phyloP scores from a whole-genome alignment of 1,140 invertebrate species.

The Ceratoteleas bidentatus region DNA sequence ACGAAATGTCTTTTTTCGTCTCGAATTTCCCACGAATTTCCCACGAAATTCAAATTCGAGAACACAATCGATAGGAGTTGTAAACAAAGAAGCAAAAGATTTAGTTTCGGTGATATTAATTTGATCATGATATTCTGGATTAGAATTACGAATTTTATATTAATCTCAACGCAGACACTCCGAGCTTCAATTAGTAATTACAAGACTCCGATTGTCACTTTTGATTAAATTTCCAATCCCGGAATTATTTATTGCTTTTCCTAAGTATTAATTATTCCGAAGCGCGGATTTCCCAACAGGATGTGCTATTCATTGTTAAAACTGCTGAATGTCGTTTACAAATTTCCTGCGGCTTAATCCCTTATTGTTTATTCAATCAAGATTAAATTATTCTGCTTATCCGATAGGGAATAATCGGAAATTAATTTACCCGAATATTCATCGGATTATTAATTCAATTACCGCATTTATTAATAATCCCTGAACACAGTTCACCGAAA shows the following conservation, averaged over 20 bases:
- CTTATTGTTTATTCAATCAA: background rate
- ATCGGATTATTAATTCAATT: too few relatives aligned
- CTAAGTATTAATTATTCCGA: conserved; percentile 32
- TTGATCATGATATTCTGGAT: too few relatives aligned
- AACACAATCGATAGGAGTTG: too few relatives aligned
- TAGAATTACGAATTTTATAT: background rate
- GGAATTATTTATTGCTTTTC: conserved; percentile 34
- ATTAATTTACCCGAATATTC: too few relatives aligned
- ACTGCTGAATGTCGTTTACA: conserved; percentile 12
- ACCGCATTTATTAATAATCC: too few relatives aligned
- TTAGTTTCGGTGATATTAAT: too few relatives aligned
- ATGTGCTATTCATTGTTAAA: conserved; percentile 26
- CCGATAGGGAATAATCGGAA: too few relatives aligned
- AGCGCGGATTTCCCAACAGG: conserved; percentile 16
- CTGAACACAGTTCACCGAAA: too few relatives aligned
- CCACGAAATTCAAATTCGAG: background rate
- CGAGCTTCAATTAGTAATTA: conserved; percentile 31
- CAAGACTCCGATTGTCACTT: conserved; percentile 31
- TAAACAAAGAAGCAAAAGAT: too few relatives aligned
- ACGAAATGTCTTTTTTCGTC: too few relatives aligned
- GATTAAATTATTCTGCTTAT: conserved; percentile 1
- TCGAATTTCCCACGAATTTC: background rate
- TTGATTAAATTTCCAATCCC: conserved; percentile 25
- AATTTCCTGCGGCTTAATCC: conserved; percentile 8
- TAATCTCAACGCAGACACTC: conserved; percentile 6